These are phyloP conservation scores for Drosophila gunungcola DNA, from an alignment of 1,140 invertebrate species.

Conservation along the genomic window DNA sequence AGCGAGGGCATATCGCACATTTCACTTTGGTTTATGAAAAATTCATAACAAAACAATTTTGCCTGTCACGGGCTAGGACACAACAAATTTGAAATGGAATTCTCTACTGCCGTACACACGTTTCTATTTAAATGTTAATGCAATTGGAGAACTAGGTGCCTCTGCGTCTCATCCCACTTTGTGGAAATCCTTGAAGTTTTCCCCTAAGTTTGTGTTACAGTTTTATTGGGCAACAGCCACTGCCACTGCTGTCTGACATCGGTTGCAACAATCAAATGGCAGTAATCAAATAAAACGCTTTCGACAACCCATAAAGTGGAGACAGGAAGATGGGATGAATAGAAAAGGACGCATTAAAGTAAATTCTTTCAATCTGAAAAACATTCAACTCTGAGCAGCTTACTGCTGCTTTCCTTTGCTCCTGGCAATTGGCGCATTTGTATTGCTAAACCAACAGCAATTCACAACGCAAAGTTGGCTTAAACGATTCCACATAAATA, in stretches of 20 bases:
- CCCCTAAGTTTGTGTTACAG: constrained; percentile 6
- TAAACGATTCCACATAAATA: constrained; percentile 75
- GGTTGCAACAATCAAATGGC: constrained; percentile 42
- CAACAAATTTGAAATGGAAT: constrained; percentile 50
- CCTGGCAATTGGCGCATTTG: constrained; percentile 68
- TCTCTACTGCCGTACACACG: constrained; percentile 18
- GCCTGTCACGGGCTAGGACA: constrained; percentile 45
- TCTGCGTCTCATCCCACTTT: neutral
- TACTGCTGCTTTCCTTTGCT: constrained; percentile 4
- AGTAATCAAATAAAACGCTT: constrained; percentile 73
- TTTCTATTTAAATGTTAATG: constrained; percentile 60
- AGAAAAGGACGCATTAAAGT: constrained; percentile 21
- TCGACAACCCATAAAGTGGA: constrained; percentile 35
- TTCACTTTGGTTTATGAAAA: constrained; percentile 66
- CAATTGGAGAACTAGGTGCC: constrained; percentile 36
- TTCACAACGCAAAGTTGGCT: constrained; percentile 56
- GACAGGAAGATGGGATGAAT: constrained; percentile 20
- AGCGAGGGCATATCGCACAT: constrained; percentile 26
- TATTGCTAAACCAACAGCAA: constrained; percentile 44
- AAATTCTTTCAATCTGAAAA: constrained; percentile 48
- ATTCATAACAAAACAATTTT: constrained; percentile 64
- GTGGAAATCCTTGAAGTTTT: constrained; percentile 6
- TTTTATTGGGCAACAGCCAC: constrained; percentile 15
- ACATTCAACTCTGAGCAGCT: constrained; percentile 31
- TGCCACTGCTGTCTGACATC: neutral